Base-by-base conservation (phyloP, 2,113 vertebrate genomes). In the Anhinga rufa region DNA sequence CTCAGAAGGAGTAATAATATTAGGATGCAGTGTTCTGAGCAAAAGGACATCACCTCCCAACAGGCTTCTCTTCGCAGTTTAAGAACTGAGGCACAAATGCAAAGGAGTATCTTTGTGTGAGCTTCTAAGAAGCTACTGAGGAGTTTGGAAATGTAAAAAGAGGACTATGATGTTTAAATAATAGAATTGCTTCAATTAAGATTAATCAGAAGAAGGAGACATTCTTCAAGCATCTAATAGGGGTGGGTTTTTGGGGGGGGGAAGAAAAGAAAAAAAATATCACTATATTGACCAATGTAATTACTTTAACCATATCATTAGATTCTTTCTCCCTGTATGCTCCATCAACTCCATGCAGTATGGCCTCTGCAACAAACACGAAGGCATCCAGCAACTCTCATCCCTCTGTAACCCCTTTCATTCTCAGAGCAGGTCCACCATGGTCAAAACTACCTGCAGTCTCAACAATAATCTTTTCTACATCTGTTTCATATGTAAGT, bases 41-140 rank as follows among this genome's bases (percentile, higher is more conserved):
- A 60, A 91, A 91, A 94, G 84, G 82, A 94, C 71, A n/a, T 77
- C 74, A 80, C 75, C 62, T 90, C 71, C 21, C 79, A 52, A 58
- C 40, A 82, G 49, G 70, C 14, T 52, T 36, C 48, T 20, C 28
- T 76, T 82, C 62, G 80, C 36, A 72, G 34, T 80, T 82, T 16
- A 68, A 79, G 86, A 86, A 52, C 18, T 22, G 66, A 92, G 65
- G 61, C 52, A 68, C 60, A 91, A 79, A 85, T 62, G 31, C n/a
- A 91, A 91, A 90, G 48, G 9, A 85, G 4, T 29, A 38, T 54
- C 79, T 92, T 90, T 36, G 40, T 64, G 40, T 65, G 62, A 85
- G 34, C 58, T 90, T 79, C 57, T 64, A 34, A 76, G 75, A 82
- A 82, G 66, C 9, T 64, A 48, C 66, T 65, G 13, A 78, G 32